These are phyloP conservation scores for Brienomyrus brachyistius DNA, from an alignment of 2,113 vertebrate genomes.

Conservation along the genomic window DNA sequence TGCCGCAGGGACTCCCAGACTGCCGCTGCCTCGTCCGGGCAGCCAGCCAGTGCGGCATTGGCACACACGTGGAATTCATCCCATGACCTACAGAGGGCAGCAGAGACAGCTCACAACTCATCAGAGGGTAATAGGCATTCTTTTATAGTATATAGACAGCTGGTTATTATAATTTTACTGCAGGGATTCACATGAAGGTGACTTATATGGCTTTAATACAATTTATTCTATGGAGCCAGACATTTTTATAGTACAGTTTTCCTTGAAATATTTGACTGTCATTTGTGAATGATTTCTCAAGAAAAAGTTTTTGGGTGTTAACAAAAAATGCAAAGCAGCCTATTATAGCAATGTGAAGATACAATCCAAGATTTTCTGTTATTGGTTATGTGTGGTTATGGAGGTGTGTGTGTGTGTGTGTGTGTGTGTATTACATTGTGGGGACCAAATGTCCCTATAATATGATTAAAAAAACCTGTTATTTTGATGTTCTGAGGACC, in stretches of 20 bases:
- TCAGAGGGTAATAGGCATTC: neutral
- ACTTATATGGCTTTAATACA: neutral
- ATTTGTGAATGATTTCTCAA: neutral
- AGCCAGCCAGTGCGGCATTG: slow-evolving; percentile 68
- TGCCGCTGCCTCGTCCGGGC: slow-evolving; percentile 74
- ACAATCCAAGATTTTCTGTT: neutral
- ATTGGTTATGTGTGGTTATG: neutral
- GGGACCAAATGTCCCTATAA: neutral
- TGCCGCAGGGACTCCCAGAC: slow-evolving; percentile 85
- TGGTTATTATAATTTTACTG: slow-evolving; percentile 3
- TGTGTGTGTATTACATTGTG: neutral
- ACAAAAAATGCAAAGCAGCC: neutral
- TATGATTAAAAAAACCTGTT: neutral
- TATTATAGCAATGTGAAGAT: neutral
- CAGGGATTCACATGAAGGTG: neutral
- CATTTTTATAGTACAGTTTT: neutral
- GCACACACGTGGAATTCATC: slow-evolving; percentile 83
- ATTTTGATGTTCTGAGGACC: neutral
- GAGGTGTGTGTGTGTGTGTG: neutral
- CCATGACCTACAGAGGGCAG: slow-evolving; percentile 72
- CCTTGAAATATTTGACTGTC: neutral
- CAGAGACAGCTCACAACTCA: neutral
- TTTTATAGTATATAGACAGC: neutral
- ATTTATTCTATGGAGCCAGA: neutral
- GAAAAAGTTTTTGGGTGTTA: neutral